Evolutionary conservation across 2,888 invertebrate species (phyloP).

Genomic region (Dryocosmus kuriphilus): DNA sequence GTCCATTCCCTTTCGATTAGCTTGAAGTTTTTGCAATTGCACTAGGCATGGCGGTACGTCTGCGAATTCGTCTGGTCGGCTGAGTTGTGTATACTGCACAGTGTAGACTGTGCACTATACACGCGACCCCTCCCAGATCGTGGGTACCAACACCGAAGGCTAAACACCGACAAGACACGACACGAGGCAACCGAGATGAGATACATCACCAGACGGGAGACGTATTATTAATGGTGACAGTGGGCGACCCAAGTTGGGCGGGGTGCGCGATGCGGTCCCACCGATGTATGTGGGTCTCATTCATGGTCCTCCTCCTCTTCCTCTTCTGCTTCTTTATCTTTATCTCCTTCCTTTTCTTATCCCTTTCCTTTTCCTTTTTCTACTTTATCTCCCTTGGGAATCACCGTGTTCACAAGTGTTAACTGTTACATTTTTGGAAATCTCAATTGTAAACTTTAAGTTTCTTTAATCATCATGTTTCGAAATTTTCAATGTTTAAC

Average conservation of each 20-base stretch:
- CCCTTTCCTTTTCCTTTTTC: constrained; percentile 8
- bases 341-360: constrained; percentile 51
- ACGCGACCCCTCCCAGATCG: constrained; percentile 57
- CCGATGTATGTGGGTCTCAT: constrained; percentile 61
- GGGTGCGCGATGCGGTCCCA: constrained; percentile 70
- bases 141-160: constrained; percentile 62
- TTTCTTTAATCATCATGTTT: no score
- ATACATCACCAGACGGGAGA: constrained; percentile 77
- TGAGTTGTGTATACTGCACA: constrained; percentile 7
- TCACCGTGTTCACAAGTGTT: no score
- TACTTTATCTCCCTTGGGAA: constrained; percentile 6
- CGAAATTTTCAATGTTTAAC: no score
- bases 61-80: constrained; percentile 46
- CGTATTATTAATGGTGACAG: constrained; percentile 78
- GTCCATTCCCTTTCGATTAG: constrained; percentile 35
- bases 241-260: constrained; percentile 77
- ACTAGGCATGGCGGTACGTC: constrained; percentile 37
- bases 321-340: constrained; percentile 58
- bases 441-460: no score
- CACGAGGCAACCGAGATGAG: constrained; percentile 68
- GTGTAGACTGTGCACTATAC: constrained; percentile 19
- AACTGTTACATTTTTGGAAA: no score
- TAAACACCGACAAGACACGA: constrained; percentile 61
- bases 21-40: constrained; percentile 29
- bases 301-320: constrained; percentile 55